These are phyloP conservation scores for Menidia menidia DNA, from an alignment of 2,797 vertebrate genomes.

Conservation along the genomic window DNA sequence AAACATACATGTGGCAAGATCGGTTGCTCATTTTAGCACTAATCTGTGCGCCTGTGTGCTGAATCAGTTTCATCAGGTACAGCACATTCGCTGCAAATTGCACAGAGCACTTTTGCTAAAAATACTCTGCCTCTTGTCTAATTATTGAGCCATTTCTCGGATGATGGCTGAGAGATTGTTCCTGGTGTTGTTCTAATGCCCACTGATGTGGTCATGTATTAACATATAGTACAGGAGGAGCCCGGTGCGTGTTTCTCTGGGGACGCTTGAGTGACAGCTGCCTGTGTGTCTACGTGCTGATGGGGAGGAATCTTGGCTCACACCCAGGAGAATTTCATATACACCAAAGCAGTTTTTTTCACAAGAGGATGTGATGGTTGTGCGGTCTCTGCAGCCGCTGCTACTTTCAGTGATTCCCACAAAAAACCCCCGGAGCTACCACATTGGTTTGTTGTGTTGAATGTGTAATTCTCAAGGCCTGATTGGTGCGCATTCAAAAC, in stretches of 20 bases:
- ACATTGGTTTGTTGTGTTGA: slow-evolving; percentile 23
- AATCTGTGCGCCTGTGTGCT: slow-evolving; percentile 18
- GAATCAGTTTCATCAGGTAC: slow-evolving; percentile 41
- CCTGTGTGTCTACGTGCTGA: slow-evolving; percentile 44
- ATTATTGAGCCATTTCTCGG: slow-evolving; percentile 65
- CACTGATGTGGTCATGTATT: slow-evolving; percentile 43
- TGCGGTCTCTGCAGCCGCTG: slow-evolving; percentile 6
- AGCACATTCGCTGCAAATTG: slow-evolving; percentile 55
- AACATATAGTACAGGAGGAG: slow-evolving; percentile 35
- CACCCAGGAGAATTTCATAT: slow-evolving; percentile 22
- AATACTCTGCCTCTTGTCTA: slow-evolving; percentile 64
- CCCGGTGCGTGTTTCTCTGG: slow-evolving; percentile 52
- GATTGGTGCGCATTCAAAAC: slow-evolving; percentile 29
- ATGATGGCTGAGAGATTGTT: slow-evolving; percentile 67
- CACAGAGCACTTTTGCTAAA: slow-evolving; percentile 57
- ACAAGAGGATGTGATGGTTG: slow-evolving; percentile 15
- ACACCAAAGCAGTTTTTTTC: background rate
- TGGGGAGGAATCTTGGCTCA: slow-evolving; percentile 32
- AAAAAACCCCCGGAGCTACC: slow-evolving; percentile 4
- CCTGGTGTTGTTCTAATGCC: slow-evolving; percentile 57
- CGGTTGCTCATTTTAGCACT: slow-evolving; percentile 13
- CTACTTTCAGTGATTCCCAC: slow-evolving; percentile 16
- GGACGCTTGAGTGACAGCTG: slow-evolving; percentile 51
- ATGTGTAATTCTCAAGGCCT: slow-evolving; percentile 17
- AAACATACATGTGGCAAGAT: slow-evolving; percentile 6